Evolutionary conservation across 2,888 invertebrate genomes (phyloP).

Genomic region (Julus scanicus): DNA sequence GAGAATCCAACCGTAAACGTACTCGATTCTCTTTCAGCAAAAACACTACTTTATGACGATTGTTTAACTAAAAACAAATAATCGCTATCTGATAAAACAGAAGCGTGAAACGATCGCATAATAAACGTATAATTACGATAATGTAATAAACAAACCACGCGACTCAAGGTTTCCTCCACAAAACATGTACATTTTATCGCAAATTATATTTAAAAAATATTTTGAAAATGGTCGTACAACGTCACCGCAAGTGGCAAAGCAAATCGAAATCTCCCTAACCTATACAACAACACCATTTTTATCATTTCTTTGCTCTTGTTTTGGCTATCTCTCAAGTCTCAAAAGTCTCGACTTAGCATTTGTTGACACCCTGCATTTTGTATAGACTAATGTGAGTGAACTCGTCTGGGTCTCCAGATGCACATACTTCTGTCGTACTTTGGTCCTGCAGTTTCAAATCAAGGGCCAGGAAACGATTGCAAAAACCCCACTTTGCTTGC

Average conservation of each 20-base stretch:
- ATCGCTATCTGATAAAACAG: slow-evolving; percentile 24
- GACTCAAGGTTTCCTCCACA: background rate
- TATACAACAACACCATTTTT: too few relatives aligned
- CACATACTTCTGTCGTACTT: background rate
- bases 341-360: background rate
- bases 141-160: slow-evolving; percentile 2
- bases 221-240: background rate
- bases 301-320: background rate
- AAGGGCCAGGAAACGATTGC: slow-evolving; percentile 9
- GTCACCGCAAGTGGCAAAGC: background rate
- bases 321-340: background rate
- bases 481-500: background rate
- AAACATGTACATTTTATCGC: background rate
- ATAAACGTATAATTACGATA: slow-evolving; percentile 3
- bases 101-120: slow-evolving; percentile 8
- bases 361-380: background rate
- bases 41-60: background rate
- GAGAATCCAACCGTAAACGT: background rate
- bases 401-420: slow-evolving; percentile 17
- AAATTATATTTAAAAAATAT: background rate
- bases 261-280: background rate
- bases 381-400: background rate
- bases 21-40: background rate
- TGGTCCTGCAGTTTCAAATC: background rate
- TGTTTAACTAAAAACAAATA: background rate